phyloP scores from a whole-genome alignment of 1,140 invertebrate species.

The Euschistus heros region DNA sequence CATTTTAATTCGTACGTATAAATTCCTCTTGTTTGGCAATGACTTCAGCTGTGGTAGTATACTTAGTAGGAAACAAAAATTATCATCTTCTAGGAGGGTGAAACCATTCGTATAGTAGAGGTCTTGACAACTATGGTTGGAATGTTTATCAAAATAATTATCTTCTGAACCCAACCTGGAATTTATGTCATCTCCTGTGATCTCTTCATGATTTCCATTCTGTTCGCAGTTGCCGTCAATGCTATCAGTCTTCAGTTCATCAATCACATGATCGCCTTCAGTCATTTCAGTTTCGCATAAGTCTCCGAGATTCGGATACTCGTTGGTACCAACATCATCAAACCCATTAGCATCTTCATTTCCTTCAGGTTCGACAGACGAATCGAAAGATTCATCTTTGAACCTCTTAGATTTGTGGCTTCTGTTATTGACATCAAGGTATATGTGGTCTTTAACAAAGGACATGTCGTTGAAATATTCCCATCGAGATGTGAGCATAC shows the following conservation, averaged over 20 bases:
- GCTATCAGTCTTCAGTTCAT: not conserved
- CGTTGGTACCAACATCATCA: not conserved
- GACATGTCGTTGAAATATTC: constrained; percentile 26
- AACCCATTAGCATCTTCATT: not conserved
- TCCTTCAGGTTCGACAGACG: not conserved
- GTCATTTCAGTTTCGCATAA: constrained; percentile 1
- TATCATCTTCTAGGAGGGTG: constrained; percentile 31
- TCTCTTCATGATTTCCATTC: not conserved
- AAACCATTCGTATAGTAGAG: not conserved
- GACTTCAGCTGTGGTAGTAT: constrained; percentile 33
- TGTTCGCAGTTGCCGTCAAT: not conserved
- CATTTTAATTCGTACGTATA: constrained; percentile 34
- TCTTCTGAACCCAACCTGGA: not conserved
- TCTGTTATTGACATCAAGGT: constrained; percentile 8
- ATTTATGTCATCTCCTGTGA: not conserved
- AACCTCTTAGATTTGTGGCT: not conserved
- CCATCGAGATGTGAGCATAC: constrained; percentile 15
- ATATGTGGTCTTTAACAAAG: constrained; percentile 24
- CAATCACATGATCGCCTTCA: constrained; percentile 1
- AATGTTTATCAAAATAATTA: not conserved
- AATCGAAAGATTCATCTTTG: constrained; percentile 5
- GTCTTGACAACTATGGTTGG: not conserved
- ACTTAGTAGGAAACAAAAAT: constrained; percentile 35
- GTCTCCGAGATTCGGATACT: not conserved
- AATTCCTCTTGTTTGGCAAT: constrained; percentile 33